Base-by-base conservation (phyloP, 2,797 vertebrate species). In the Thunnus albacares region DNA sequence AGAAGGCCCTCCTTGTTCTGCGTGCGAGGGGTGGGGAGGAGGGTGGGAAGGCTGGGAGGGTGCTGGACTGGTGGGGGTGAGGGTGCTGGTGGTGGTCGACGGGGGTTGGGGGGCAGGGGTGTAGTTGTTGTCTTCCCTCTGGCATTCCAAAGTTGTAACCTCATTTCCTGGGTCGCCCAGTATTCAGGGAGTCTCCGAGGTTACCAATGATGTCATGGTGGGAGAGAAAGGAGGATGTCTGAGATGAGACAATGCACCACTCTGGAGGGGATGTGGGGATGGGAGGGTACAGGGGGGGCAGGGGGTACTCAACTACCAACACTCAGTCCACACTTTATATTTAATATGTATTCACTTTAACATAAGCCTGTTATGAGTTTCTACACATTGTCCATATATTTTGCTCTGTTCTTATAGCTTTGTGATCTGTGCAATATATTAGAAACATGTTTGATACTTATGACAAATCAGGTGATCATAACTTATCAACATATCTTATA, bases 151-250 rank as follows among this genome's bases (percentile, higher is more conserved):
- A 92, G 90, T 71, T 78, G 78, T 89, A 77, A 89, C 92, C 92
- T 95, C 90, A 96, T 93, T 94, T 95, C 92, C 92, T 85, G 93
- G 94, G 93, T 95, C 87, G 43, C 74, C 81, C 82, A 51, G 76
- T 63, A 62, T 89, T 90, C 88, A 89, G 89, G 92, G 84, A 82
- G 89, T 93, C 90, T 91, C 90, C 79, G 77, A 66, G 91, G 93
- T 90, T 89, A 94, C 92, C 55, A 71, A 84, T 96, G 94, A 95
- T 92, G 91, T 95, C 94, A 95, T 90, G 72, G 79, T 65, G 83
- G 77, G 80, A 85, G 77, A 90, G 79, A 91, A 81, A 87, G 73
- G 67, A 85, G 75, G 83, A 81, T 51, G 88, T 81, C 82, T 84
- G 82, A 77, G 84, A 87, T 57, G 83, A 84, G 83, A 84, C 88